A percentile compares a stretch with the other conserved stretches of the same genome.
Evolutionary conservation across 2,113 vertebrate genomes (phyloP).

Genomic region (Tragelaphus imberbis): DNA sequence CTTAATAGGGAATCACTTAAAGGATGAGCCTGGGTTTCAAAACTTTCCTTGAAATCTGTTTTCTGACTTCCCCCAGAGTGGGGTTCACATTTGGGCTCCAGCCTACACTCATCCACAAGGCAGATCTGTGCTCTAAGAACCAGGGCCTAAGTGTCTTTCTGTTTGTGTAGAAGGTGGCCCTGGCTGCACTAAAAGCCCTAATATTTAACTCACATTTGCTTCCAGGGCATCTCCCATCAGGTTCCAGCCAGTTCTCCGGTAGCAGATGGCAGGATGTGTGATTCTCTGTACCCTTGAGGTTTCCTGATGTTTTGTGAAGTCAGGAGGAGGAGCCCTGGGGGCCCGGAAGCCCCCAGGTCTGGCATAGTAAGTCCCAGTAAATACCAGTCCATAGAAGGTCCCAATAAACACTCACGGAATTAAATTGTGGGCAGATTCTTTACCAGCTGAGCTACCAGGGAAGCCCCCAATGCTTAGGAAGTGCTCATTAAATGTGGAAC

Average conservation of each 20-base stretch:
- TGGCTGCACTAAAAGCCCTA: neutral
- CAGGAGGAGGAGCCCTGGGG: accelerated
- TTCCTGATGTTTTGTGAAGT: accelerated
- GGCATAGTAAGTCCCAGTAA: neutral
- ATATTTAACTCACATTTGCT: constrained; percentile 45
- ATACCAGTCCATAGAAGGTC: too few species aligned
- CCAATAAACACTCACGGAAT: neutral
- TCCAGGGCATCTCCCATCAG: neutral
- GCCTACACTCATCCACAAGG: neutral
- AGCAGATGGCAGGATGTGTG: neutral
- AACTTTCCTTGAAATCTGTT: neutral
- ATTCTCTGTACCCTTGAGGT: neutral
- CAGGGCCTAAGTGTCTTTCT: accelerated
- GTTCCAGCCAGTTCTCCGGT: neutral
- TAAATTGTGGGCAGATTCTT: neutral
- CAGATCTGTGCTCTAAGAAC: neutral
- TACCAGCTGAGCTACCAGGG: neutral
- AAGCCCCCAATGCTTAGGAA: accelerated
- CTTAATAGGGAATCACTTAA: accelerated
- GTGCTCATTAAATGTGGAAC: neutral
- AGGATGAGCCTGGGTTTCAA: neutral
- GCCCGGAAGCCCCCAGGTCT: neutral
- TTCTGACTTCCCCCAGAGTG: neutral
- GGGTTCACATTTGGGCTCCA: accelerated
- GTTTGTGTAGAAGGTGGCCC: neutral